Percentiles rank a stretch among this genome's conserved stretches.
Evolutionary conservation across 2,113 vertebrate genomes (phyloP).

Genomic region (Protobothrops flavoviridis): DNA sequence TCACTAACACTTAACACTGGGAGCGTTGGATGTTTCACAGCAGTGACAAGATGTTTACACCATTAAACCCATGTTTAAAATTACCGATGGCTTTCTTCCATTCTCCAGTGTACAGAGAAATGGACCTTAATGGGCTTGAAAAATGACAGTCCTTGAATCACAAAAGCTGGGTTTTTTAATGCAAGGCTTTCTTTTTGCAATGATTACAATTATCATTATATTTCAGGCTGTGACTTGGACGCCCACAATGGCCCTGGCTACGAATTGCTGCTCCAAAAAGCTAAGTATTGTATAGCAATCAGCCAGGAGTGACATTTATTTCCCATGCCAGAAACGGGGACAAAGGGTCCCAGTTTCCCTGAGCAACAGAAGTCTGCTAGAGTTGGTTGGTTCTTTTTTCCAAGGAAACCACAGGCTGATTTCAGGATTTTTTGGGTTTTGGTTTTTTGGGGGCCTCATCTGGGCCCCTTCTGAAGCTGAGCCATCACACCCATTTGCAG

Average conservation of each 20-base stretch:
- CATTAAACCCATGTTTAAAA: conserved; percentile 6
- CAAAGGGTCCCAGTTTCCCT: not conserved
- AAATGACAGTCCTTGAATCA: not conserved
- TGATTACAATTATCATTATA: not conserved
- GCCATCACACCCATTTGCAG: not conserved
- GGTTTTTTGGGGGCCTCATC: not conserved
- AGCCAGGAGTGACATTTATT: not conserved
- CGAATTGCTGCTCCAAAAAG: rapidly evolving
- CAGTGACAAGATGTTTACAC: conserved; percentile 17
- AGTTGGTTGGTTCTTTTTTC: not conserved
- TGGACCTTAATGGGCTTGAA: not conserved
- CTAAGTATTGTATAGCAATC: no score
- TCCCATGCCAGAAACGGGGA: not conserved
- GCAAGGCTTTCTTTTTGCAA: not conserved
- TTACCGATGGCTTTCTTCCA: not conserved
- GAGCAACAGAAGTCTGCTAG: not conserved
- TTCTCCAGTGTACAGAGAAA: not conserved
- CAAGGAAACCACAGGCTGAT: not conserved
- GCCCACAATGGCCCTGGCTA: rapidly evolving
- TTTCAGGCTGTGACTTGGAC: not conserved
- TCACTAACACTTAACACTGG: not conserved
- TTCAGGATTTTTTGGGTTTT: not conserved
- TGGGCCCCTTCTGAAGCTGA: not conserved
- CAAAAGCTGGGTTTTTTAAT: not conserved
- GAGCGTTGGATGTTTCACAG: not conserved